Conservation (phyloP, 2,888 invertebrate species). For the Oxycera nigricornis region DNA sequence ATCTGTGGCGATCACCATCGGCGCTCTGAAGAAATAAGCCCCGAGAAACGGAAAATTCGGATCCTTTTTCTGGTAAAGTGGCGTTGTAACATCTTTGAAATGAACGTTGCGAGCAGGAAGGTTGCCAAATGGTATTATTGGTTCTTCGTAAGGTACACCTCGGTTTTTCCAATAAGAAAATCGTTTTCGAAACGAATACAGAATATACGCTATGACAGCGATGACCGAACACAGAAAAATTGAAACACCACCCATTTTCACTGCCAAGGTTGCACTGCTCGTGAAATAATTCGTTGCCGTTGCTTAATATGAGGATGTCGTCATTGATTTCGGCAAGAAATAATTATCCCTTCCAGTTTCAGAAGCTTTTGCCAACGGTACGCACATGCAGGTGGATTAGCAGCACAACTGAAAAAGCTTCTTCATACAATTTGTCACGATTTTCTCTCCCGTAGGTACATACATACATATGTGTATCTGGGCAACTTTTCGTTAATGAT, state of each 20-base stretch:
- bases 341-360: no score
- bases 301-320: no score
- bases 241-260: background rate
- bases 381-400: no score
- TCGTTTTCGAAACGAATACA: background rate
- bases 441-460: no score
- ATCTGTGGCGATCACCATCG: conserved; percentile 52
- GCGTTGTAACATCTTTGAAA: conserved; percentile 51
- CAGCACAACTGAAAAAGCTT: no score
- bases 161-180: conserved; percentile 34
- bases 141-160: conserved; percentile 45
- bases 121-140: conserved; percentile 52
- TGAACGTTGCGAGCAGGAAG: background rate
- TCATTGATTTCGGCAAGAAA: no score
- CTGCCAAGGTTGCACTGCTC: no score
- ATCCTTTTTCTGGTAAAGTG: conserved; percentile 50
- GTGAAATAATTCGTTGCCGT: no score
- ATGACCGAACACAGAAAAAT: background rate
- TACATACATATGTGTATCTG: no score
- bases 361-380: no score
- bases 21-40: conserved; percentile 54
- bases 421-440: no score
- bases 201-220: conserved; percentile 8
- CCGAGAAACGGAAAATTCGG: conserved; percentile 54
- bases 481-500: no score